phyloP scores from a whole-genome alignment of 2,113 vertebrate genomes.

The Raja brachyura region DNA sequence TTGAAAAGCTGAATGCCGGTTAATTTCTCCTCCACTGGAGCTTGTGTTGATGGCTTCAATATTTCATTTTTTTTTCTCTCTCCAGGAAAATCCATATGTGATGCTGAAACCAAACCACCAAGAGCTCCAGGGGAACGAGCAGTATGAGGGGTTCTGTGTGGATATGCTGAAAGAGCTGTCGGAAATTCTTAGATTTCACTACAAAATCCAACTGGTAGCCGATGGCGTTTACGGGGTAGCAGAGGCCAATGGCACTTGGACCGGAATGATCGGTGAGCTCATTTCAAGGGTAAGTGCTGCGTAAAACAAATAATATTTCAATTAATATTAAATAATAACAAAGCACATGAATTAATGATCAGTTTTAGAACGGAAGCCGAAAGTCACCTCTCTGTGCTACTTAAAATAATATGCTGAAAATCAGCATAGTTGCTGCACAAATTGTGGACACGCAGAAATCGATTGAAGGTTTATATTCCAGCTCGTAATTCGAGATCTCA shows the following conservation, averaged over 20 bases:
- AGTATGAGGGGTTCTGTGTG: slow-evolving; percentile 93
- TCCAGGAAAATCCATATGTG: slow-evolving; percentile 96
- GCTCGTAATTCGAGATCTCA: background rate
- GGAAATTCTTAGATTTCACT: slow-evolving; percentile 88
- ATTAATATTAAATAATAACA: background rate
- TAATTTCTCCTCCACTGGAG: slow-evolving; percentile 2
- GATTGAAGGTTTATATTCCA: background rate
- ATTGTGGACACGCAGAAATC: background rate
- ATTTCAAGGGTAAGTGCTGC: slow-evolving; percentile 78
- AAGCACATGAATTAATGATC: background rate
- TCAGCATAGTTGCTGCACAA: background rate
- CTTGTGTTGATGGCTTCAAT: background rate
- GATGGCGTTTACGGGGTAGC: slow-evolving; percentile 85
- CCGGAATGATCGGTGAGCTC: slow-evolving; percentile 93
- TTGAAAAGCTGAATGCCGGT: slow-evolving; percentile 2
- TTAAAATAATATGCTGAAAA: background rate
- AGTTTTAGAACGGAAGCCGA: background rate
- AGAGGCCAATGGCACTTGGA: slow-evolving; percentile 86
- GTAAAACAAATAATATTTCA: too few relatives aligned
- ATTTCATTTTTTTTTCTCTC: slow-evolving; percentile 48
- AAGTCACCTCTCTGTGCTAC: background rate
- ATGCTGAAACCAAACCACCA: slow-evolving; percentile 92
- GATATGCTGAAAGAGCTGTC: slow-evolving; percentile 96
- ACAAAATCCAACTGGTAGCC: slow-evolving; percentile 85
- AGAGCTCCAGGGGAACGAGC: slow-evolving; percentile 85